These are phyloP conservation scores for Boloria selene DNA, from an alignment of 2,888 invertebrate genomes.

Conservation along the genomic window DNA sequence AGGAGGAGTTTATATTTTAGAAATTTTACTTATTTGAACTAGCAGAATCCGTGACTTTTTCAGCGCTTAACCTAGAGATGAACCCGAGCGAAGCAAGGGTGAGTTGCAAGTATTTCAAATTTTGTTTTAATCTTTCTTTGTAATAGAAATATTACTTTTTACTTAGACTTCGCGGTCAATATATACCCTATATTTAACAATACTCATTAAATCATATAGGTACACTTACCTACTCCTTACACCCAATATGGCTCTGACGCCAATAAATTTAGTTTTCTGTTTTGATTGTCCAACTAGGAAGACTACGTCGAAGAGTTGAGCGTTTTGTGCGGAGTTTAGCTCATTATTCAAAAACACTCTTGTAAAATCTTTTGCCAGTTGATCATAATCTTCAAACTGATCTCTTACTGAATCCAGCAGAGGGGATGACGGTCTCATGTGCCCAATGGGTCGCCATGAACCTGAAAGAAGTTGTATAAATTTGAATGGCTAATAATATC, in stretches of 20 bases:
- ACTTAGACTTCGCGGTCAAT: no score
- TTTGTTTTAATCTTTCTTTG: no score
- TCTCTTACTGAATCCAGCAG: constrained; percentile 95
- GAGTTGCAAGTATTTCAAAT: no score
- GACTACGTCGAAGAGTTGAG: constrained; percentile 93
- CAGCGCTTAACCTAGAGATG: no score
- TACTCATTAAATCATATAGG: no score
- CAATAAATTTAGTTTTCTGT: constrained; percentile 94
- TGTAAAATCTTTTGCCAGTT: constrained; percentile 95
- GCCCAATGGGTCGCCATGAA: constrained; percentile 96
- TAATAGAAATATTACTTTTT: no score
- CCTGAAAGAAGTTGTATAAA: constrained; percentile 67
- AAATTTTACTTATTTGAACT: no score
- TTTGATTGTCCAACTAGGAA: constrained; percentile 96
- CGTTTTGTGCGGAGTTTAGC: constrained; percentile 88
- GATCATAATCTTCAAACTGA: constrained; percentile 97
- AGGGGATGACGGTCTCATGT: constrained; percentile 96
- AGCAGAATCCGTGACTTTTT: no score
- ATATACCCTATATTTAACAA: not conserved
- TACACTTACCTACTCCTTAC: constrained; percentile 90
- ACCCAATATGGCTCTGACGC: constrained; percentile 94
- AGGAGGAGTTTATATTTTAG: no score
- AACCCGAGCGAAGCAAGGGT: no score
- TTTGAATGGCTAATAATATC: not conserved
- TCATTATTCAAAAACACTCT: constrained; percentile 93